These are phyloP conservation scores for Porphyrio hochstetteri DNA, from an alignment of 2,113 vertebrate genomes.

Conservation along the genomic window DNA sequence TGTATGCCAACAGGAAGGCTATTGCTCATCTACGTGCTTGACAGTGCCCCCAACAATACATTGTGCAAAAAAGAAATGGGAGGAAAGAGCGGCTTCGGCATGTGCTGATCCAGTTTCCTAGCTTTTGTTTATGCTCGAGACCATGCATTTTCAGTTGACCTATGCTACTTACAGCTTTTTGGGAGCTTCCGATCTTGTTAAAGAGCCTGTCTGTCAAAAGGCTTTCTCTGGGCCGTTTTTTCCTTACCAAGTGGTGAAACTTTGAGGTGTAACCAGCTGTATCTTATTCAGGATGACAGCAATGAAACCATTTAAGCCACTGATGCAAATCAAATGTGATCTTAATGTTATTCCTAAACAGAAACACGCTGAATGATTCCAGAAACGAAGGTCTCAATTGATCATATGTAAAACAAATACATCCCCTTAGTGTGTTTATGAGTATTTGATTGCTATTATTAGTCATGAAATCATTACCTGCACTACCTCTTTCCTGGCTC, in stretches of 20 bases:
- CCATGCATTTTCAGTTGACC: slow-evolving; percentile 35
- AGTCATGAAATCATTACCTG: not conserved
- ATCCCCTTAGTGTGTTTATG: not conserved
- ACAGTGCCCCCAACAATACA: not conserved
- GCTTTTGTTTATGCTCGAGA: not conserved
- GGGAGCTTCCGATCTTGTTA: slow-evolving; percentile 58
- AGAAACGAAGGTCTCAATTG: not conserved
- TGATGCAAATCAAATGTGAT: slow-evolving; percentile 63
- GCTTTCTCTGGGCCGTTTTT: not conserved
- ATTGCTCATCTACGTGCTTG: not conserved
- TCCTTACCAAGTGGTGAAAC: slow-evolving; percentile 3
- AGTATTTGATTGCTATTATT: not conserved
- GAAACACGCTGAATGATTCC: not conserved
- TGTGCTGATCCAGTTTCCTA: slow-evolving; percentile 22
- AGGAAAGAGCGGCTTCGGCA: not conserved
- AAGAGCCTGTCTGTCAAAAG: slow-evolving; percentile 56
- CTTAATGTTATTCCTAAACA: slow-evolving; percentile 41
- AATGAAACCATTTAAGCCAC: slow-evolving; percentile 25
- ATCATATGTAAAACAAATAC: not conserved
- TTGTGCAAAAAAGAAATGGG: not conserved
- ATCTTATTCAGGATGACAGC: slow-evolving; percentile 56
- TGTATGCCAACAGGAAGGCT: not conserved
- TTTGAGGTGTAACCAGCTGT: slow-evolving; percentile 50
- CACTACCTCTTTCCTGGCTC: not conserved
- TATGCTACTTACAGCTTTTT: slow-evolving; percentile 15